These are phyloP conservation scores for Lasioglossum pauxillum DNA, from an alignment of 2,888 invertebrate genomes.

Conservation along the genomic window DNA sequence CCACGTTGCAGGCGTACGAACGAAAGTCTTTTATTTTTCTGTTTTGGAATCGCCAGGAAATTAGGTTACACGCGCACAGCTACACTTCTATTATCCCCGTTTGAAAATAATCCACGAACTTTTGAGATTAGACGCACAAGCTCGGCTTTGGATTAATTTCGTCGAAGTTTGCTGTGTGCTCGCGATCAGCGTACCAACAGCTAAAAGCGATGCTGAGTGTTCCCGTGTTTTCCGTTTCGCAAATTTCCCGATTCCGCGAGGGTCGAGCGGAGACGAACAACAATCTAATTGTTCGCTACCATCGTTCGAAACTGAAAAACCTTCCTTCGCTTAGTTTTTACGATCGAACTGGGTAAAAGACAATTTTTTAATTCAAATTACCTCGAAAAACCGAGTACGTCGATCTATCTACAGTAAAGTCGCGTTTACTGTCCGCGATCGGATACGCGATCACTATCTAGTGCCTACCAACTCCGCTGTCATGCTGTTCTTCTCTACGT, in stretches of 20 bases:
- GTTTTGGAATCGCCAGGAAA: background rate
- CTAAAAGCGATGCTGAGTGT: background rate
- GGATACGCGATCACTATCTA: too few species aligned
- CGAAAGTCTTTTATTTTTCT: background rate
- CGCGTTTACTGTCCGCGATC: too few species aligned
- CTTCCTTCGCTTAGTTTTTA: too few species aligned
- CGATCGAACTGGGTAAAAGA: too few species aligned
- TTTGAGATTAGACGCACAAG: background rate
- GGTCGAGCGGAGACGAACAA: background rate
- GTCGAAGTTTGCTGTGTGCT: background rate
- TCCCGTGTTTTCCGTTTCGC: background rate
- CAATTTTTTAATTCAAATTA: too few species aligned
- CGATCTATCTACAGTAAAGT: background rate
- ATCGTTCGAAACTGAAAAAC: background rate
- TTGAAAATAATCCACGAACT: conserved; percentile 2
- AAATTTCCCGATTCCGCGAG: background rate
- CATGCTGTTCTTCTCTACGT: too few species aligned
- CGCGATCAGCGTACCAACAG: background rate
- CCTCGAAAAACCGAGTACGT: too few species aligned
- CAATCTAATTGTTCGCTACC: background rate
- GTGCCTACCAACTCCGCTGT: too few species aligned
- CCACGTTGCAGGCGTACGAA: background rate
- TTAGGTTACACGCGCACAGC: background rate
- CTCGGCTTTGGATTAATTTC: background rate
- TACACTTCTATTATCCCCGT: background rate